Percentiles rank a stretch among this genome's conserved stretches.
Evolutionary conservation across 92 coral and sea anemone species (phyloP).

Genomic region (Heliopora coerulea): DNA sequence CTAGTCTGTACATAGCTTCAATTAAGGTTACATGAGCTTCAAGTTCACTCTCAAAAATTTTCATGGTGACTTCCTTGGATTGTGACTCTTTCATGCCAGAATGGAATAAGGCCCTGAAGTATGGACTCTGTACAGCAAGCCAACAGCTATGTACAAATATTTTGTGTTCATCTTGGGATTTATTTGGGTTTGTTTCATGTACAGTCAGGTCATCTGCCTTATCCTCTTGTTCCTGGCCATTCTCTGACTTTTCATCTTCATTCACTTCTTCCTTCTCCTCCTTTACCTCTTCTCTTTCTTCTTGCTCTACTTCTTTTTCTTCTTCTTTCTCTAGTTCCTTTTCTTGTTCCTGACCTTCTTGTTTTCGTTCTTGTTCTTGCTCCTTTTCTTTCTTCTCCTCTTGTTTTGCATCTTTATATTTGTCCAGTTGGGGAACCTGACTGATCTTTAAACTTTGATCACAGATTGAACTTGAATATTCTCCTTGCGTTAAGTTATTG

Average conservation of each 20-base stretch:
- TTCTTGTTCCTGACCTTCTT: no score
- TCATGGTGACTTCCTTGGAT: conserved; percentile 25
- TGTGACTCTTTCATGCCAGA: conserved; percentile 36
- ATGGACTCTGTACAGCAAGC: conserved; percentile 37
- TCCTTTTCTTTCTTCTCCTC: not conserved
- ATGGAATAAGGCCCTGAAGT: conserved; percentile 21
- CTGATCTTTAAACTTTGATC: not conserved
- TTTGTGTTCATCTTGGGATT: no score
- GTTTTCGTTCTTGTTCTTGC: not conserved
- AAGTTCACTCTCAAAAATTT: conserved; percentile 18
- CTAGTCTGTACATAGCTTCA: conserved; percentile 38
- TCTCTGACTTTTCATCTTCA: no score
- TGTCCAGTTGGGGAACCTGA: no score
- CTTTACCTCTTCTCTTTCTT: not conserved
- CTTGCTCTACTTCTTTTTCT: not conserved
- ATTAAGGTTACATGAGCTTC: conserved; percentile 26
- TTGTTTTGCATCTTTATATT: no score
- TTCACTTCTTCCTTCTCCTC: not conserved
- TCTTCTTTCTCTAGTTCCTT: not conserved
- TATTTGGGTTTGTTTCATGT: no score
- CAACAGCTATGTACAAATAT: conserved; percentile 36
- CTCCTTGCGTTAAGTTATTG: no score
- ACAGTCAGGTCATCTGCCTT: no score
- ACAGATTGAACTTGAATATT: not conserved
- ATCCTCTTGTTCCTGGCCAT: no score